Evolutionary conservation across 2,113 vertebrate genomes (phyloP), one percentile per base, ranked within the genome.

Genomic region (Pseudorhombus dupliciocellatus): DNA sequence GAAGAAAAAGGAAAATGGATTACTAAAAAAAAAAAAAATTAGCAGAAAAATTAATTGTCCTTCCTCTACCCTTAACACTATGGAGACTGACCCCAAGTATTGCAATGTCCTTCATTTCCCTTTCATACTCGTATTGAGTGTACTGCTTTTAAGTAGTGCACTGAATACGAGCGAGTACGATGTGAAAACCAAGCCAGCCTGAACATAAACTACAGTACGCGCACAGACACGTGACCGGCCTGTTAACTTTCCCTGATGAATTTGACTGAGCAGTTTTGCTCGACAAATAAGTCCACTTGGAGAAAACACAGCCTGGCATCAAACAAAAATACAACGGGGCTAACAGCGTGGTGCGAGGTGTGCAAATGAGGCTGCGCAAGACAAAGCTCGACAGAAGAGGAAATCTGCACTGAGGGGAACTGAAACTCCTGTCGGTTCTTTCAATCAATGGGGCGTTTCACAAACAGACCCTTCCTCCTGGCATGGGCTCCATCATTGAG

Each of bases 221-320:
- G 26, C 68, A 34, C 66, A 66, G 57, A 56, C 80, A 70, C 42
- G 21, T 73, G 72, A 76, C 12, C 58, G 31, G 66, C 65, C 56
- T 83, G 31, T 75, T 70, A 71, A 84, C 59, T 66, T 60, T 30
- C 60, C 70, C 81, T 53, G 59, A 50, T 72, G 73, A 34, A 67
- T 84, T 63, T 25, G 37, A 62, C 56, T 66, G n/a, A 55, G 79
- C 83, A 66, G 81, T 81, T 86, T 86, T 85, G 79, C 77, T 86
- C 69, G 15, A 78, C 77, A 87, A 88, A 87, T 73, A 86, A 90
- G 51, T 67, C 75, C 75, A 84, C 62, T 84, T 83, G 66, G 68
- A 57, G 42, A 75, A 80, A 88, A 77, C 66, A 66, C 57, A 40
- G 52, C 37, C 63, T 9, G 66, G 67, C 76, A 70, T 74, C 59